Evolutionary conservation across 2,797 vertebrate species (phyloP), one percentile per base, ranked within the genome.

Genomic region (Cryptoprocta ferox): DNA sequence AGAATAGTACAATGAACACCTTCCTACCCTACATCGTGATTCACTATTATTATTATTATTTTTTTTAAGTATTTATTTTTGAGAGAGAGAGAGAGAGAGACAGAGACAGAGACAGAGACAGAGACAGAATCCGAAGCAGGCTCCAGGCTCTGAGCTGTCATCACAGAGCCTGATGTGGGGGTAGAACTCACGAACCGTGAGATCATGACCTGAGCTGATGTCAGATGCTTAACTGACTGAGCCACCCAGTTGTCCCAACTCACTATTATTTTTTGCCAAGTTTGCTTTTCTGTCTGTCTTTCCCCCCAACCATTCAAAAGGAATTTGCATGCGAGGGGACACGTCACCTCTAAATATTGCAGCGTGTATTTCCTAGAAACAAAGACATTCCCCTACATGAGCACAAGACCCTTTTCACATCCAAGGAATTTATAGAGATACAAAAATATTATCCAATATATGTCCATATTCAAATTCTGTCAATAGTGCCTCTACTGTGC

Each of bases 261-360:
- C 85, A 53, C 18, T 42, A 78, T 95, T 65, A 71, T 92, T 78
- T 32, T 96, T 94, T 91, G 56, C 10, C 7, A 11, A 56, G 59
- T 73, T 73, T 86, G 35, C 59, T 90, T 37, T 59, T 45, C 28
- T 80, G n/a, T 65, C 48, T 94, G 9, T 56, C 35, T 85, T 79
- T 89, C n/a, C 5, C 19, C 30, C 19, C 53, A 53, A 39, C 56
- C 56, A 94, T 82, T 89, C 50, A 73, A 92, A 91, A 95, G 48
- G 84, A 53, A 93, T 89, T 97, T 85, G 37, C 18, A 75, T 56
- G 56, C 37, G 83, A 28, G 1, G 16, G 48, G 87, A 66, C 71
- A 68, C 45, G 85, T 85, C 26, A 61, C 14, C 83, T 97, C 42
- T 93, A 95, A 85, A 85, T 82, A 96, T 88, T 94, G 73, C 21